phyloP scores from a whole-genome alignment of 2,888 invertebrate genomes.

The Acanthoscelides obtectus region DNA sequence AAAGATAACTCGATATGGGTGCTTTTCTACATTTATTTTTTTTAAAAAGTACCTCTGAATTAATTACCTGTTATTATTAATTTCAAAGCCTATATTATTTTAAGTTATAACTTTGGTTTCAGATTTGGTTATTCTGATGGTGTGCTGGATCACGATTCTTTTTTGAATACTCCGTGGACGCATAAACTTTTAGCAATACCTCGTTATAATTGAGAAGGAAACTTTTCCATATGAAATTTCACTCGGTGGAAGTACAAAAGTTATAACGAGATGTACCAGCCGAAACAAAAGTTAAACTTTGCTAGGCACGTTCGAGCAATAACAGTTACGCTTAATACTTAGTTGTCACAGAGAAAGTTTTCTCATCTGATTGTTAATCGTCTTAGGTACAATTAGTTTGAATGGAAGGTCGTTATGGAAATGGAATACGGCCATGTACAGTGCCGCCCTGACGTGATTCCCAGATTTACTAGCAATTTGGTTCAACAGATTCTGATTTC shows the following conservation, averaged over 20 bases:
- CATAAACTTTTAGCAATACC: background rate
- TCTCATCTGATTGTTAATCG: background rate
- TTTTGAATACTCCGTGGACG: background rate
- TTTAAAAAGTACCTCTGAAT: no score
- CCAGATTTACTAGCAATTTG: background rate
- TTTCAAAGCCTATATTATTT: no score
- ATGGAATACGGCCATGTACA: background rate
- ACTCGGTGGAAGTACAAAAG: background rate
- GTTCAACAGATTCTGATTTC: background rate
- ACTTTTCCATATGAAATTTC: background rate
- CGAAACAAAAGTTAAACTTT: background rate
- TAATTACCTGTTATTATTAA: no score
- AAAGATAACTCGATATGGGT: no score
- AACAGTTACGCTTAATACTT: background rate
- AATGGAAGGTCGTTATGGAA: background rate
- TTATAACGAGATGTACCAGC: background rate
- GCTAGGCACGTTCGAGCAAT: background rate
- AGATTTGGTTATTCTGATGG: background rate
- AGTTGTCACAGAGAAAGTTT: background rate
- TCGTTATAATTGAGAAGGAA: background rate
- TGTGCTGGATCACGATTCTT: background rate
- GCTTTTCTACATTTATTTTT: no score
- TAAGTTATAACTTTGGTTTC: background rate
- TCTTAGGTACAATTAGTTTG: background rate
- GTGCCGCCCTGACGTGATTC: background rate